A percentile compares a stretch with the other conserved stretches of the same genome.
Conservation (phyloP, 1,140 invertebrate species). For the Spodoptera frugiperda region DNA sequence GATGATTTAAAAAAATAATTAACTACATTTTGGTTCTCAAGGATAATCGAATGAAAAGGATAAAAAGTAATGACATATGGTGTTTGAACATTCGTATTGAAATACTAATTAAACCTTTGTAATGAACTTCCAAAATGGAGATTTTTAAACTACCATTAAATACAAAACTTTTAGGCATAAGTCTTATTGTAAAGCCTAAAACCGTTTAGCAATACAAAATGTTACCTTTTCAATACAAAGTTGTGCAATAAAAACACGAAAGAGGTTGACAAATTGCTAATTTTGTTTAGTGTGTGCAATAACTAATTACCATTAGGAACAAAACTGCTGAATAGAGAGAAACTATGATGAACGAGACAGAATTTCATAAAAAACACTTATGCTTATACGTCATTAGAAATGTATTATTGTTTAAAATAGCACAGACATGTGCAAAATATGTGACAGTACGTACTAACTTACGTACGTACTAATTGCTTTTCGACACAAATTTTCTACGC, state of each 20-base stretch:
- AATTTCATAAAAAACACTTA: constrained; percentile 5
- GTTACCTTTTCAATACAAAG: constrained; percentile 32
- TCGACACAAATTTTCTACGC: too few relatives aligned
- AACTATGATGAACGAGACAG: constrained; percentile 37
- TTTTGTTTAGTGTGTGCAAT: constrained; percentile 19
- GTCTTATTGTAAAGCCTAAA: background rate
- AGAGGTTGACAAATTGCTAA: constrained; percentile 12
- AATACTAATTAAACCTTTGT: too few relatives aligned
- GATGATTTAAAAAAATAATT: too few relatives aligned
- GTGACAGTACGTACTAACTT: too few relatives aligned
- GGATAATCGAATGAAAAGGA: too few relatives aligned
- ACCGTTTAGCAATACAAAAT: background rate
- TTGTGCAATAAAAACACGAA: constrained; percentile 22
- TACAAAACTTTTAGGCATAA: background rate
- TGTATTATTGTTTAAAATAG: background rate
- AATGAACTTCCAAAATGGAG: too few relatives aligned
- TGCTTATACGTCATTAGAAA: background rate
- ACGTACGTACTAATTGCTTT: too few relatives aligned
- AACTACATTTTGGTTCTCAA: too few relatives aligned
- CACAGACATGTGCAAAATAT: too few relatives aligned
- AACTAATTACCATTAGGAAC: constrained; percentile 17
- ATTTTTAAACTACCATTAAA: background rate
- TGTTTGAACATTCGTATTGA: too few relatives aligned
- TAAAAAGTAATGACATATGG: too few relatives aligned
- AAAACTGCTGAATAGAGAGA: constrained; percentile 41